A percentile compares a stretch with the other conserved stretches of the same genome.
These are phyloP conservation scores for Blera fallax DNA, from an alignment of 2,888 invertebrate genomes.

Conservation along the genomic window DNA sequence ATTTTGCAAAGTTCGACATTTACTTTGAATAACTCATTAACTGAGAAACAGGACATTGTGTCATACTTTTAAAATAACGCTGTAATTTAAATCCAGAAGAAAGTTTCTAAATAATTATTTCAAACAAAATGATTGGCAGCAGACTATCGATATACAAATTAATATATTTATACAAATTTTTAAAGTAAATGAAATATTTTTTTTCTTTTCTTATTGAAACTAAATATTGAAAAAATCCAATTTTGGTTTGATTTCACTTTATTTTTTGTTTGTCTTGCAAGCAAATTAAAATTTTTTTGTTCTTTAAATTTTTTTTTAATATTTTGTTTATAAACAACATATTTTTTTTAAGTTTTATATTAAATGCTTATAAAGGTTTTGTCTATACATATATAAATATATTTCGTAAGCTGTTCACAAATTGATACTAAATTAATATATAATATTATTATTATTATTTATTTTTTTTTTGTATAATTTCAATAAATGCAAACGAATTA, in stretches of 20 bases:
- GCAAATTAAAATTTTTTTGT: conserved; percentile 65
- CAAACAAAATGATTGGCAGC: not conserved
- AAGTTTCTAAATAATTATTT: no score
- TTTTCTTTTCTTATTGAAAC: not conserved
- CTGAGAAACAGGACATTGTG: no score
- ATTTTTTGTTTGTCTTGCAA: conserved; percentile 61
- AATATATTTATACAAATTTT: not conserved
- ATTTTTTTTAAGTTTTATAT: conserved; percentile 35
- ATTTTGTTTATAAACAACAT: conserved; percentile 62
- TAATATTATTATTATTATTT: conserved; percentile 53
- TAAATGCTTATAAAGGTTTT: conserved; percentile 64
- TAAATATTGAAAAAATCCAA: conserved; percentile 65
- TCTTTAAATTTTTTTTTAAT: conserved; percentile 65
- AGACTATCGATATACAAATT: conserved; percentile 5
- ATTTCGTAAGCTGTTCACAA: conserved; percentile 69
- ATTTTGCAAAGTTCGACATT: no score
- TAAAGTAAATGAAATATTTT: not conserved
- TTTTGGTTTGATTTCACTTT: conserved; percentile 66
- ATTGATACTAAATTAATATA: conserved; percentile 61
- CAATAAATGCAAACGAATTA: conserved; percentile 66
- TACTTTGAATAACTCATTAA: no score
- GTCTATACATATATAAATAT: conserved; percentile 68
- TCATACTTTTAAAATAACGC: no score
- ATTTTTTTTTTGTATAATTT: conserved; percentile 51
- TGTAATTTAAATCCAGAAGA: no score